A percentile compares a stretch with the other conserved stretches of the same genome.
These are phyloP conservation scores for Brachylomia viminalis DNA, from an alignment of 2,888 invertebrate genomes.

Conservation along the genomic window DNA sequence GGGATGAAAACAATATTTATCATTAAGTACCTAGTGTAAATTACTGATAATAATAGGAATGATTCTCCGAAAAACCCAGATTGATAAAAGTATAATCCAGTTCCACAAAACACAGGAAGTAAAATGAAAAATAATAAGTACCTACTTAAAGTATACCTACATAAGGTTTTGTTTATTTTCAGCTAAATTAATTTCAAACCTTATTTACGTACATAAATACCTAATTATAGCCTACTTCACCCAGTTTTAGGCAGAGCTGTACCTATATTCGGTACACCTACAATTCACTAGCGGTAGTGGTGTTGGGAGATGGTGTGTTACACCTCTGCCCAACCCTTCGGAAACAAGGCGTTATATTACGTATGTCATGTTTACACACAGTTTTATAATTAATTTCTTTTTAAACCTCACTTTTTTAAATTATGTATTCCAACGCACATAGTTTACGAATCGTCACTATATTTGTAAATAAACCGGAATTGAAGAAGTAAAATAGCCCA, in stretches of 20 bases:
- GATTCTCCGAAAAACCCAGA: constrained; percentile 11
- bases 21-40: background rate
- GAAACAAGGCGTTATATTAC: background rate
- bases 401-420: no score
- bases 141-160: no score
- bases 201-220: background rate
- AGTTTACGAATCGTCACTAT: background rate
- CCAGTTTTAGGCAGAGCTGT: background rate
- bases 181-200: background rate
- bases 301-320: background rate
- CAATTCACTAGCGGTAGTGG: background rate
- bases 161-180: background rate
- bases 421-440: background rate
- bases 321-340: background rate
- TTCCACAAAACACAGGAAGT: background rate
- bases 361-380: background rate
- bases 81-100: background rate
- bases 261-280: background rate
- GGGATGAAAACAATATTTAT: background rate
- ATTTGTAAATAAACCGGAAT: background rate
- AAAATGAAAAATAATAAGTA: background rate
- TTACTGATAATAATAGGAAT: constrained; percentile 38
- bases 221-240: background rate
- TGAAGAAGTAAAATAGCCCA: background rate
- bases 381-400: background rate